A percentile compares a stretch with the other conserved stretches of the same genome.
These are phyloP conservation scores for Polyploca ridens DNA, from an alignment of 2,888 invertebrate genomes.

Conservation along the genomic window DNA sequence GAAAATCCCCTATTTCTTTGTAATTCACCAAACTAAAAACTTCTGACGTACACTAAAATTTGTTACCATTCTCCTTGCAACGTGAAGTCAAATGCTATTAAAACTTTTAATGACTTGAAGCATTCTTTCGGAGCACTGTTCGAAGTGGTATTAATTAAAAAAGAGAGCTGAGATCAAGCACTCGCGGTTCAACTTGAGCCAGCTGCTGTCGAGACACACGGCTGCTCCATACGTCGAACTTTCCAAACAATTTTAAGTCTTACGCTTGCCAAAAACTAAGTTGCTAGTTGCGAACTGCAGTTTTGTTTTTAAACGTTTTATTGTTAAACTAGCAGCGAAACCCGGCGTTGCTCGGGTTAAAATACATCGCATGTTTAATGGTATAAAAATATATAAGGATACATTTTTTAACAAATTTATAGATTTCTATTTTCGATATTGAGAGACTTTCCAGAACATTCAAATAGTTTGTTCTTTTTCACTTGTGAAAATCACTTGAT, in stretches of 20 bases:
- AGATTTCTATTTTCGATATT: too few species aligned
- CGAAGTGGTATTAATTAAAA: slow-evolving; percentile 84
- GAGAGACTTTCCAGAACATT: too few species aligned
- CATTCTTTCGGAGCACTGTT: slow-evolving; percentile 79
- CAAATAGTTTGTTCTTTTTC: too few species aligned
- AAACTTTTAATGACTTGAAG: slow-evolving; percentile 83
- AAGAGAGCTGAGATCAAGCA: slow-evolving; percentile 73
- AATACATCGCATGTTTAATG: too few species aligned
- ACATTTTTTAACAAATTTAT: too few species aligned
- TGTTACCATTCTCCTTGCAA: slow-evolving; percentile 67
- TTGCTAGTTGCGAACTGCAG: slow-evolving; percentile 31
- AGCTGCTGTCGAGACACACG: slow-evolving; percentile 47
- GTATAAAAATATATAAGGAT: too few species aligned
- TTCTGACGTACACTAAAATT: slow-evolving; percentile 68
- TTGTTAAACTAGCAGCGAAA: too few species aligned
- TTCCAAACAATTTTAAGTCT: slow-evolving; percentile 23
- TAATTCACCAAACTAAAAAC: slow-evolving; percentile 59
- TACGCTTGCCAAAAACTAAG: slow-evolving; percentile 50
- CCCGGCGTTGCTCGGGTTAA: too few species aligned
- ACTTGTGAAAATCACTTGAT: too few species aligned
- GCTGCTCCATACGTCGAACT: slow-evolving; percentile 32
- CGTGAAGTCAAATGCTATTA: slow-evolving; percentile 79
- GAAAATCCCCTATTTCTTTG: slow-evolving; percentile 42
- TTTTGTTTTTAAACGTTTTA: slow-evolving; percentile 22
- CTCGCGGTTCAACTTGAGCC: slow-evolving; percentile 52